phyloP scores from a whole-genome alignment of 2,888 invertebrate species.

The Ophion ellenae region DNA sequence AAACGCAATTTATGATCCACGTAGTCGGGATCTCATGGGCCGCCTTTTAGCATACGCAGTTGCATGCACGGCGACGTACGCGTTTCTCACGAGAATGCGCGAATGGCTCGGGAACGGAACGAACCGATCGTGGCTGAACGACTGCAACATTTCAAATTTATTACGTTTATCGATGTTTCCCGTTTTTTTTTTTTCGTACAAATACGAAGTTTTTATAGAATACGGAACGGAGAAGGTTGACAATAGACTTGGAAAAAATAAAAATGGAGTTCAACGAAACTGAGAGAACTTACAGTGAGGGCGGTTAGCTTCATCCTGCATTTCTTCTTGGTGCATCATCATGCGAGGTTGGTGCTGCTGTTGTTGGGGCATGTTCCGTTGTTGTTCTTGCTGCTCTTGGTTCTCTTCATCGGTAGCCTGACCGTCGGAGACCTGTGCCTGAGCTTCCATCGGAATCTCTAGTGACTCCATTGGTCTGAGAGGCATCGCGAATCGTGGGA shows the following conservation, averaged over 20 bases:
- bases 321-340: slow-evolving; percentile 83
- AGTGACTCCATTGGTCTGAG: slow-evolving; percentile 77
- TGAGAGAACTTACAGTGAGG: slow-evolving; percentile 90
- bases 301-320: slow-evolving; percentile 86
- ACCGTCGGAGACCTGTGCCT: slow-evolving; percentile 77
- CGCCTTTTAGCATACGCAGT: slow-evolving; percentile 87
- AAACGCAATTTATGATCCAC: slow-evolving; percentile 10
- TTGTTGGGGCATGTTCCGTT: slow-evolving; percentile 80
- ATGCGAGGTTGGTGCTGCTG: slow-evolving; percentile 83
- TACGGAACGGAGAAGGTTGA: no score
- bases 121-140: slow-evolving; percentile 92
- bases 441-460: slow-evolving; percentile 79
- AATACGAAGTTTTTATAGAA: neutral
- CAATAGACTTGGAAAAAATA: neutral
- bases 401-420: slow-evolving; percentile 76
- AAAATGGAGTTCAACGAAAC: neutral
- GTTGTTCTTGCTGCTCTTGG: slow-evolving; percentile 79
- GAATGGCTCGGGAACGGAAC: slow-evolving; percentile 86
- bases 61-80: slow-evolving; percentile 90
- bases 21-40: slow-evolving; percentile 2
- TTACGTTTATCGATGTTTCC: slow-evolving; percentile 19
- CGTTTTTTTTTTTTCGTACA: slow-evolving; percentile 12
- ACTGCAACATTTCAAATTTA: slow-evolving; percentile 85
- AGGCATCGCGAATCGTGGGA: slow-evolving; percentile 76
- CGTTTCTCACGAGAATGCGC: slow-evolving; percentile 87